phyloP scores from a whole-genome alignment of 2,888 invertebrate genomes.

The Drosophila leonis region DNA sequence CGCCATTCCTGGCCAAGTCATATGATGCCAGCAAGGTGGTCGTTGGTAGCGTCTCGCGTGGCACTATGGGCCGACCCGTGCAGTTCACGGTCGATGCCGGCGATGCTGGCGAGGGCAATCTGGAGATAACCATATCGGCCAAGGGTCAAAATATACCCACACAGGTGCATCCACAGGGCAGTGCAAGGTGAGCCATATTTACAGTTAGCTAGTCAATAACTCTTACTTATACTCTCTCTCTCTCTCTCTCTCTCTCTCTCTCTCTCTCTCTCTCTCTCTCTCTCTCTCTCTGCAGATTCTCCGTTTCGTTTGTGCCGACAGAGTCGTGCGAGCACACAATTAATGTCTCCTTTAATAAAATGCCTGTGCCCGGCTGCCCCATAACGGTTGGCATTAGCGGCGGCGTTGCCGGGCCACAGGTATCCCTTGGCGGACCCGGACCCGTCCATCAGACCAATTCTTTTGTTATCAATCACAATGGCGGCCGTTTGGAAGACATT shows the following conservation, averaged over 20 bases:
- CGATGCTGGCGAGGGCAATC: constrained; percentile 98
- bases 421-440: constrained; percentile 90
- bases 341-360: constrained; percentile 98
- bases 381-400: constrained; percentile 92
- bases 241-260: neutral
- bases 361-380: constrained; percentile 94
- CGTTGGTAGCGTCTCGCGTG: constrained; percentile 92
- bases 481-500: constrained; percentile 96
- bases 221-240: neutral
- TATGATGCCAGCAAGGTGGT: constrained; percentile 96
- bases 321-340: constrained; percentile 97
- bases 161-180: constrained; percentile 96
- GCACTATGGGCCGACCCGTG: constrained; percentile 95
- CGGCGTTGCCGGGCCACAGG: constrained; percentile 89
- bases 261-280: neutral
- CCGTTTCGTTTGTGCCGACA: constrained; percentile 98
- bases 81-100: constrained; percentile 98
- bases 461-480: constrained; percentile 91
- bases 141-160: constrained; percentile 97
- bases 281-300: constrained; percentile 88
- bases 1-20: constrained; percentile 95
- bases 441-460: constrained; percentile 90
- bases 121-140: constrained; percentile 98
- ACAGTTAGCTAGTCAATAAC: neutral
- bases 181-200: constrained; percentile 86